These are phyloP conservation scores for Neoaliturus tenellus DNA, from an alignment of 2,888 invertebrate species.

Conservation along the genomic window DNA sequence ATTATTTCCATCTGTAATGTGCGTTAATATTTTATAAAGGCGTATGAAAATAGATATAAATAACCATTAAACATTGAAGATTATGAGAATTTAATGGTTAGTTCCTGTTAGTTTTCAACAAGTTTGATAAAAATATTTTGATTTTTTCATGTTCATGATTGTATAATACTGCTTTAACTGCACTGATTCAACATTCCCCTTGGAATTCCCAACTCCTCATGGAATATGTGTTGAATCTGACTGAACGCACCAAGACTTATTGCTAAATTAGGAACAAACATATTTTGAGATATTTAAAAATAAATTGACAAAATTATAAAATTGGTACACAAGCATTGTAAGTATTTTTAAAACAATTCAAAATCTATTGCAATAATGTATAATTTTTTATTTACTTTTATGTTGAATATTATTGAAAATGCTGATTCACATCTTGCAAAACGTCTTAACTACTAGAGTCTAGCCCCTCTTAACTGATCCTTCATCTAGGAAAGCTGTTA, in stretches of 20 bases:
- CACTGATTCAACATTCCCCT: neutral
- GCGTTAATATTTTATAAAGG: slow-evolving; percentile 26
- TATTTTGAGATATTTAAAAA: neutral
- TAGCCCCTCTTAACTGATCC: no score
- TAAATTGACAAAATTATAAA: neutral
- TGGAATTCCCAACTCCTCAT: neutral
- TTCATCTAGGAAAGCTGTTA: no score
- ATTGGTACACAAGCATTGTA: no score
- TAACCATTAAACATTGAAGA: slow-evolving; percentile 9
- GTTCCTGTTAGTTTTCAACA: slow-evolving; percentile 20
- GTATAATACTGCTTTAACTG: slow-evolving; percentile 14
- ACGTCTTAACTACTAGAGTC: no score
- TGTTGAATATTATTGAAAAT: no score
- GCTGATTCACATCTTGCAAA: no score
- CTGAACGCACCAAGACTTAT: neutral
- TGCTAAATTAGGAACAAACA: slow-evolving; percentile 30
- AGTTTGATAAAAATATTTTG: slow-evolving; percentile 35
- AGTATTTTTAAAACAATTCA: no score
- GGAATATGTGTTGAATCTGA: neutral
- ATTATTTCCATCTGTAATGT: neutral
- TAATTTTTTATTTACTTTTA: no score
- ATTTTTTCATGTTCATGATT: neutral
- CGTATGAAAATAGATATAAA: slow-evolving; percentile 29
- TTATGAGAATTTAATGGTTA: neutral
- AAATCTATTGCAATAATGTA: no score